phyloP scores from a whole-genome alignment of 2,888 invertebrate genomes.

The Synergus umbraculus region DNA sequence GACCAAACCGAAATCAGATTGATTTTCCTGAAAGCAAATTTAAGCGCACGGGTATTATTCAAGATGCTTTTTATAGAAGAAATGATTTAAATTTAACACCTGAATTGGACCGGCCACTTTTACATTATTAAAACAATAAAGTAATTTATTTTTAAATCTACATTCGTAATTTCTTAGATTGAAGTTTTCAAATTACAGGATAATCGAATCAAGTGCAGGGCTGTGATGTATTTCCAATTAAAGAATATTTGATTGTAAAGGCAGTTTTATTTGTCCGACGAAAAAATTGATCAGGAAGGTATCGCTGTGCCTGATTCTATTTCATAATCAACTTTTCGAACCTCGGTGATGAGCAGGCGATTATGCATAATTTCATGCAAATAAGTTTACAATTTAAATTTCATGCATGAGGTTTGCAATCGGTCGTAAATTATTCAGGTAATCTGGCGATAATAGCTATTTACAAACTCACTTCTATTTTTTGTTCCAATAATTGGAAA shows the following conservation, averaged over 20 bases:
- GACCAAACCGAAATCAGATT: constrained; percentile 64
- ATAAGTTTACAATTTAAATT: constrained; percentile 46
- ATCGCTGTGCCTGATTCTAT: constrained; percentile 41
- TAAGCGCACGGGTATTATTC: constrained; percentile 59
- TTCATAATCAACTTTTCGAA: constrained; percentile 34
- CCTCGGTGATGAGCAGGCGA: constrained; percentile 27
- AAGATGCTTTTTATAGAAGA: constrained; percentile 59
- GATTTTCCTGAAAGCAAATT: constrained; percentile 65
- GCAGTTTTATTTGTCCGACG: not conserved
- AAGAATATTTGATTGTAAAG: not conserved
- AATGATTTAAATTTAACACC: constrained; percentile 52
- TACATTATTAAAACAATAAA: not conserved
- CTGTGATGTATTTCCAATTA: not conserved
- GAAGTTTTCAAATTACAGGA: not conserved
- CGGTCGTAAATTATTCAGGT: constrained; percentile 55
- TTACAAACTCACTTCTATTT: constrained; percentile 52
- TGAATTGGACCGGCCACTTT: constrained; percentile 35
- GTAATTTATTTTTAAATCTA: not conserved
- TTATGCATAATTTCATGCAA: constrained; percentile 55
- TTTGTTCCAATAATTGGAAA: constrained; percentile 60
- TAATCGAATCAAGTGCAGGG: not conserved
- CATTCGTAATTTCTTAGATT: not conserved
- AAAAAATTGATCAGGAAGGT: not conserved
- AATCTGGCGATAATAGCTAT: constrained; percentile 49
- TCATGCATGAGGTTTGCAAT: constrained; percentile 32